Evolutionary conservation across 2,113 vertebrate genomes (phyloP).

Genomic region (Donacobius atricapilla): DNA sequence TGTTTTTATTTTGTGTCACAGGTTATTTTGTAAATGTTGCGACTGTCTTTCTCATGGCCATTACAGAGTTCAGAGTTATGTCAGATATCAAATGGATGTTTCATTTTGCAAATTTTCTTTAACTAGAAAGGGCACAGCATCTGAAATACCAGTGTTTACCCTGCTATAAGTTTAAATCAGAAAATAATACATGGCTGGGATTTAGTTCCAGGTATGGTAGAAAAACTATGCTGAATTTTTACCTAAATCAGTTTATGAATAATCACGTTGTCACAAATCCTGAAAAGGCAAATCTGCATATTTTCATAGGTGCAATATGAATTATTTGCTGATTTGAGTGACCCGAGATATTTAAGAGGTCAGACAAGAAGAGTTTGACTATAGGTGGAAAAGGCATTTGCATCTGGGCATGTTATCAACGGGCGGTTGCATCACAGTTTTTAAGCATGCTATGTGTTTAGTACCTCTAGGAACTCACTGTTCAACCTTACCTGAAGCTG

Average conservation of each 20-base stretch:
- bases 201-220: not conserved
- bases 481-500: not conserved
- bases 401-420: not conserved
- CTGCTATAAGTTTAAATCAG: not conserved
- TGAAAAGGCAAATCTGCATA: not conserved
- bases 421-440: not conserved
- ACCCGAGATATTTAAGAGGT: not conserved
- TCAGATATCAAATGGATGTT: not conserved
- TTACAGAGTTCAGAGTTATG: not conserved
- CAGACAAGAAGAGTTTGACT: not conserved
- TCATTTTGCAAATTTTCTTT: not conserved
- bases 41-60: not conserved
- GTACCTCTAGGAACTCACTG: not conserved
- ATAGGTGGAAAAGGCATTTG: not conserved
- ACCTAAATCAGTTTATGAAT: not conserved
- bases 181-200: not conserved
- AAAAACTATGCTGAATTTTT: not conserved
- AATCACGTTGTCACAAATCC: not conserved
- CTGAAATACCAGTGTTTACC: not conserved
- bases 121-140: not conserved
- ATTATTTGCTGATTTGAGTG: not conserved
- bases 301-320: not conserved
- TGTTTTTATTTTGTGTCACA: not conserved
- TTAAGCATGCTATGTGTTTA: not conserved
- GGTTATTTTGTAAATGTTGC: not conserved